A percentile compares a stretch with the other conserved stretches of the same genome.
Conservation (phyloP, 1,140 invertebrate genomes). For the Goniozus legneri region DNA sequence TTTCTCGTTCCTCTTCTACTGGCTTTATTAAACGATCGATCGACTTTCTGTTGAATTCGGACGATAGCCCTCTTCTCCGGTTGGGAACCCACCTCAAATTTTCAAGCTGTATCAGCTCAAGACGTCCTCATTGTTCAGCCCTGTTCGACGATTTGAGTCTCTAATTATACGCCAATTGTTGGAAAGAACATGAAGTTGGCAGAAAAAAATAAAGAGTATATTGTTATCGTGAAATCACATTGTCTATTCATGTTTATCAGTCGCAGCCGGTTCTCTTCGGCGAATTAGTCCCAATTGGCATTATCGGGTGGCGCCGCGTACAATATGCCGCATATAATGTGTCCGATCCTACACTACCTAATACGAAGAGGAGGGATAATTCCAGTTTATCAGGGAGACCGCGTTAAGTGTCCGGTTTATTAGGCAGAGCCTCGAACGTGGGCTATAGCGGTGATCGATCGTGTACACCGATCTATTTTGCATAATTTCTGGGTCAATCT, state of each 20-base stretch:
- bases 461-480: too few relatives aligned
- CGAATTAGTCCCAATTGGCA: slow-evolving; percentile 34
- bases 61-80: too few relatives aligned
- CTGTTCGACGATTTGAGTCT: too few relatives aligned
- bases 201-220: not conserved
- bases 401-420: slow-evolving; percentile 36
- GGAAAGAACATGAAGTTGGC: not conserved
- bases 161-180: too few relatives aligned
- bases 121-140: too few relatives aligned
- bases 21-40: too few relatives aligned
- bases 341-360: slow-evolving; percentile 32
- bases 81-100: too few relatives aligned
- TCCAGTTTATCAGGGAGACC: slow-evolving; percentile 37
- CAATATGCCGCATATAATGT: slow-evolving; percentile 26
- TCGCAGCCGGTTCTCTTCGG: not conserved
- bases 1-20: too few relatives aligned
- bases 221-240: not conserved
- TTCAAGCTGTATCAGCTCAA: too few relatives aligned
- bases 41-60: too few relatives aligned
- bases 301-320: slow-evolving; percentile 31
- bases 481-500: not conserved
- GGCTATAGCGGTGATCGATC: too few relatives aligned
- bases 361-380: slow-evolving; percentile 40
- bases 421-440: slow-evolving; percentile 29
- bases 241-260: too few relatives aligned